Conservation (phyloP, 2,888 invertebrate genomes). For the Epsilonema sp. region DNA sequence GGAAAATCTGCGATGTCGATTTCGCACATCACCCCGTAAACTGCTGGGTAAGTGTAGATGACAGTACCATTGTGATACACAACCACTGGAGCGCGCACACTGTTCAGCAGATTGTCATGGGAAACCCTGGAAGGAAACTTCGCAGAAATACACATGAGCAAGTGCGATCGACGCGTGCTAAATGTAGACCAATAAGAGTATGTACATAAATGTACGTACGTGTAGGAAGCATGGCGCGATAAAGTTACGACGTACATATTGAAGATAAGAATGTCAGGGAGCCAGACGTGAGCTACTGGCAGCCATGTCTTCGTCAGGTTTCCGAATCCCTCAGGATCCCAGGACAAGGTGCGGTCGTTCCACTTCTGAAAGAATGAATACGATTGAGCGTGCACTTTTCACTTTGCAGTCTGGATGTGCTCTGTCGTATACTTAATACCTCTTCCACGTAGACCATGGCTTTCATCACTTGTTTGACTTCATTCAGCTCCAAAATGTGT, state of each 20-base stretch:
- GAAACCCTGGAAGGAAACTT: too few relatives aligned
- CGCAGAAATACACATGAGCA: too few relatives aligned
- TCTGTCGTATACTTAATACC: too few relatives aligned
- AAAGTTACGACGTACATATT: neutral
- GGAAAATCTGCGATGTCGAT: conserved; percentile 20
- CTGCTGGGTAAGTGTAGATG: conserved; percentile 19
- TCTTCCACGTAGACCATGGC: too few relatives aligned
- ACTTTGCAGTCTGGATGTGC: too few relatives aligned
- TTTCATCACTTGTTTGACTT: too few relatives aligned
- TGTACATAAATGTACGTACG: too few relatives aligned
- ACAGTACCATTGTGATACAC: conserved; percentile 7
- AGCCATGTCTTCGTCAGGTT: neutral
- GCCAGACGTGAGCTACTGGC: neutral
- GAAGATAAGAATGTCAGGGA: neutral
- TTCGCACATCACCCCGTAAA: conserved; percentile 22
- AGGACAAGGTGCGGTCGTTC: neutral
- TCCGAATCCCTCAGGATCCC: neutral
- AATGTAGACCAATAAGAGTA: neutral
- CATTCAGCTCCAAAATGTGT: too few relatives aligned
- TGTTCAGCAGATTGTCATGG: too few relatives aligned
- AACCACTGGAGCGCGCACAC: neutral
- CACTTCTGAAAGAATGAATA: neutral
- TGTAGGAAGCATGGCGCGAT: too few relatives aligned
- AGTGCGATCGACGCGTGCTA: too few relatives aligned
- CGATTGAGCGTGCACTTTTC: too few relatives aligned